Base-by-base conservation (phyloP, 2,797 vertebrate species). In the Notolabrus celidotus region DNA sequence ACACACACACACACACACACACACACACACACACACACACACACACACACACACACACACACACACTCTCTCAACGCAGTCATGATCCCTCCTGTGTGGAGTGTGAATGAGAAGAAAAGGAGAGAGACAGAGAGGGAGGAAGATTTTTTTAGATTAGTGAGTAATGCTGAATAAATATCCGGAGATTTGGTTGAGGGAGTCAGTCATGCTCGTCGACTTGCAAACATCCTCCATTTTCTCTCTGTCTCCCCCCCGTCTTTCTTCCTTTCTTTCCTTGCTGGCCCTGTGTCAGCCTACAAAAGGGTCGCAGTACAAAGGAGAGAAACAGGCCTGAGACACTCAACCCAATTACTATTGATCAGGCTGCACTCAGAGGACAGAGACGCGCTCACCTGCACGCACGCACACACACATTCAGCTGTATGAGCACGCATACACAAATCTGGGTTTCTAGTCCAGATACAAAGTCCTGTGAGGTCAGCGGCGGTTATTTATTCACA, bases 341-440 rank as follows among this genome's bases (percentile, higher is more conserved):
- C 90, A 88, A 89, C 82, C 87, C 89, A 90, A 93, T 93, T 94
- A 92, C 91, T 92, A 93, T 93, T 92, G 91, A 94, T 94, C 89
- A 90, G 79, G 67, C 77, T 82, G 76, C 80, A 85, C 86, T 88
- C 82, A 70, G 73, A 85, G 72, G 73, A 86, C 74, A 70, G 67
- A 80, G 67, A 69, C 38, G 23, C 16, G 9, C 82, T 83, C 78
- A 87, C 83, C 77, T 87, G 83, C 77, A 31, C 50, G 22, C 39
- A 45, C 66, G 12, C 68, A 50, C 20, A 22, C 33, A 45, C 57
- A 49, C 11, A 31, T 29, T 8, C 5, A 22, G 16, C 11, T 39
- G 25, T 6, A 16, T 7, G 5, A 29, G 27, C 27, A 9, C 36
- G 33, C 27, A 15, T n/a, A 38, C 41, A 50, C 15, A 49, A 27